A percentile compares a stretch with the other conserved stretches of the same genome.
Evolutionary conservation across 2,113 vertebrate genomes (phyloP).

Genomic region (Corythoichthys intestinalis): DNA sequence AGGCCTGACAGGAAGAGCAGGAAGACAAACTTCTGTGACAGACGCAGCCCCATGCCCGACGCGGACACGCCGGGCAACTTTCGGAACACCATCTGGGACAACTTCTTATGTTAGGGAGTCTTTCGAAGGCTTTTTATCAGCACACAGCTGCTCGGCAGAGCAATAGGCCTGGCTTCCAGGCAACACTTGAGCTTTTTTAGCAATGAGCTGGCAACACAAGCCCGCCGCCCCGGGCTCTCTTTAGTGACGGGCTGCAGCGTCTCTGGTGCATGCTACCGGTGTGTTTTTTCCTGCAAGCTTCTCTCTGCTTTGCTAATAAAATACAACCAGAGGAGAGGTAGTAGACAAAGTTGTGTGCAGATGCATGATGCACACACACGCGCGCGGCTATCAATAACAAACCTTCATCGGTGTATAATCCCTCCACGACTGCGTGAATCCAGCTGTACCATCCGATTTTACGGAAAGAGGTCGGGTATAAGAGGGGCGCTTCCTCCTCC

Average conservation of each 20-base stretch:
- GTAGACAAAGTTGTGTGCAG: conserved; percentile 53
- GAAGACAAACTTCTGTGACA: conserved; percentile 94
- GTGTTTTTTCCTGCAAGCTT: neutral
- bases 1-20: conserved; percentile 92
- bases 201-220: conserved; percentile 25
- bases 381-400: neutral
- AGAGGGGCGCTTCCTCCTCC: neutral
- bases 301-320: neutral
- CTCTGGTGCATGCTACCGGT: neutral
- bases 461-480: neutral
- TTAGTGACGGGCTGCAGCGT: conserved; percentile 19
- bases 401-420: neutral
- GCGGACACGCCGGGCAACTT: conserved; percentile 88
- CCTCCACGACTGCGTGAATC: neutral
- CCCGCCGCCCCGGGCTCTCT: neutral
- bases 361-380: conserved; percentile 4
- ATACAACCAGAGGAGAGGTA: neutral
- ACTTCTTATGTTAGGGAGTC: conserved; percentile 24
- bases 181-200: conserved; percentile 32
- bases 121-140: neutral
- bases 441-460: neutral
- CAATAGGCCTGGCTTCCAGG: conserved; percentile 45
- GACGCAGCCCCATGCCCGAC: conserved; percentile 87
- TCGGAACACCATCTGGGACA: conserved; percentile 75
- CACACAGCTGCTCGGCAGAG: neutral